Base-by-base conservation (phyloP, 2,113 vertebrate genomes). In the Vimba vimba region DNA sequence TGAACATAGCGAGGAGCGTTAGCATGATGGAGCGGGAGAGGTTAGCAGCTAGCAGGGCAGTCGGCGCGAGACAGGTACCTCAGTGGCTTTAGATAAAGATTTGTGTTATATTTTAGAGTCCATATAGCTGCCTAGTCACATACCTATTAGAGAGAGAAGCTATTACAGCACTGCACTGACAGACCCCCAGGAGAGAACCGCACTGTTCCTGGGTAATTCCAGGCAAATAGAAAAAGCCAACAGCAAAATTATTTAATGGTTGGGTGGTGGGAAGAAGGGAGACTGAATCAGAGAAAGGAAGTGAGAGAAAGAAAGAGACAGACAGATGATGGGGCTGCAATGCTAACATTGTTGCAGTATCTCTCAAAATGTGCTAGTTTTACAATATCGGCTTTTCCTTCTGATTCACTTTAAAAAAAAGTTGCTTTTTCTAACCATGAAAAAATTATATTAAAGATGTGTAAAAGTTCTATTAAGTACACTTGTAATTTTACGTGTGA, bases 71-170 rank as follows among this genome's bases (percentile, higher is more conserved):
- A 94, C 95, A 93, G 93, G 94, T 84, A 77, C 75, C 82, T 86
- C 85, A 84, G 87, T 88, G 87, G 89, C 94, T 95, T 95, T 95
- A 95, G 93, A 95, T 95, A 94, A 96, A 95, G 95, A 96, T 96
- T 95, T 95, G 94, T 95, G 93, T 93, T 95, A 91, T 95, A 95
- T 95, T 95, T 96, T 95, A 95, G 93, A 95, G 91, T 92, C 85
- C 92, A 94, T 95, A 95, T 95, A 92, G 93, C 92, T 94, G 91
- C 94, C 93, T 89, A 92, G 93, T 95, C 88, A 89, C 94, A 94
- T 92, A 94, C 93, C 91, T 95, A 95, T 95, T 95, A 95, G 91
- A 92, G 83, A 74, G 92, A 87, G 87, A 95, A 93, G 93, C 93
- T 94, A 93, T 95, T 94, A 94, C 79, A 43, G 89, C 81, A 45